Evolutionary conservation across 2,797 vertebrate genomes (phyloP).

Genomic region (Urocyon cinereoargenteus): DNA sequence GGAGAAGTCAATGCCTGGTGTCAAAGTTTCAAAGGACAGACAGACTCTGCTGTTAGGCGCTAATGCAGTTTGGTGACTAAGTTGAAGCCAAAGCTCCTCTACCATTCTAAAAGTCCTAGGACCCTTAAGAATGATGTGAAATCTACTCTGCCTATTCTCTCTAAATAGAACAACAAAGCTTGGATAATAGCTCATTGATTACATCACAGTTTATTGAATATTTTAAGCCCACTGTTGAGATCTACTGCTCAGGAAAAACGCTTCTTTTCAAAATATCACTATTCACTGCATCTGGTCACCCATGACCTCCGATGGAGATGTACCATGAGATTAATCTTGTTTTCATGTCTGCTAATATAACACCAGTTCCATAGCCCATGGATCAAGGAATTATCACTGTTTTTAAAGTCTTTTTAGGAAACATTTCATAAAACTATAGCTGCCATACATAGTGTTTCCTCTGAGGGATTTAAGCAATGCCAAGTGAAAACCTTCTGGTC

Average conservation of each 20-base stretch:
- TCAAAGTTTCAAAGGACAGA: background rate
- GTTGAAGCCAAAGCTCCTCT: background rate
- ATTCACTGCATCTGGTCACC: background rate
- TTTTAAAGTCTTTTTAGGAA: background rate
- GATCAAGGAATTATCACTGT: background rate
- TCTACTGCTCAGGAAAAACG: background rate
- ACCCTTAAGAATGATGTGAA: background rate
- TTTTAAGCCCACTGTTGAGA: background rate
- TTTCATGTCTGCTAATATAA: background rate
- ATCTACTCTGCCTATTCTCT: background rate
- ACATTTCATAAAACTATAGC: background rate
- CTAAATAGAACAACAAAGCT: background rate
- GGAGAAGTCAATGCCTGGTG: background rate
- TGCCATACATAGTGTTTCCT: background rate
- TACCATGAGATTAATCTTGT: background rate
- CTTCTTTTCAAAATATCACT: background rate
- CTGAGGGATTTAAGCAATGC: background rate
- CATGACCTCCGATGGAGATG: background rate
- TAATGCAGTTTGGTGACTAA: background rate
- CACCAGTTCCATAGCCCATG: background rate
- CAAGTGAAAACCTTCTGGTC: background rate
- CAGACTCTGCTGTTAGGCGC: background rate
- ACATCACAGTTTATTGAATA: background rate
- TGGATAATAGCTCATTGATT: background rate
- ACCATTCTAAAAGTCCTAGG: background rate